A percentile compares a stretch with the other conserved stretches of the same genome.
These are phyloP conservation scores for Dynastes grantii DNA, from an alignment of 2,888 invertebrate genomes.

Conservation along the genomic window DNA sequence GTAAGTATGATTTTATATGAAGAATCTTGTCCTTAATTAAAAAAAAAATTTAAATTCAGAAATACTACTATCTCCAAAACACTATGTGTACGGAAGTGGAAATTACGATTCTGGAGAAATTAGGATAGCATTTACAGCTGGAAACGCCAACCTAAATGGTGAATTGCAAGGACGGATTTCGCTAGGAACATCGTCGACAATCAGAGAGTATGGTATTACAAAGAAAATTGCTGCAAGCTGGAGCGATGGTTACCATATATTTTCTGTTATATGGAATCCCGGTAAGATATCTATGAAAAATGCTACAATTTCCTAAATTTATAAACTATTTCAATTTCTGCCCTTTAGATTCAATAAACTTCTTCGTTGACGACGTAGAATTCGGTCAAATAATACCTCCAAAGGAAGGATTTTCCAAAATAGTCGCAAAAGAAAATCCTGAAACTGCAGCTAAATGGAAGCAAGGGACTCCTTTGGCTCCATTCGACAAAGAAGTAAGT, in stretches of 20 bases:
- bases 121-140: conserved; percentile 80
- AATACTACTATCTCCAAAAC: conserved; percentile 75
- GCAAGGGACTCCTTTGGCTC: conserved; percentile 75
- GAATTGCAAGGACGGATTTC: conserved; percentile 64
- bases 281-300: conserved; percentile 61
- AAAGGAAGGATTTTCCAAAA: conserved; percentile 78
- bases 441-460: conserved; percentile 75
- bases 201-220: conserved; percentile 63
- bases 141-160: conserved; percentile 72
- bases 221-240: conserved; percentile 61
- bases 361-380: conserved; percentile 73
- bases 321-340: background rate
- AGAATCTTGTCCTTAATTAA: conserved; percentile 48
- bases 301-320: background rate
- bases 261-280: conserved; percentile 74
- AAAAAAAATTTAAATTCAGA: conserved; percentile 10
- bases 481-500: conserved; percentile 76
- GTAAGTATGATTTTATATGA: conserved; percentile 69
- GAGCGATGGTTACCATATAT: conserved; percentile 74
- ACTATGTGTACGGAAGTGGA: conserved; percentile 76
- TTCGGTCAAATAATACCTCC: conserved; percentile 73
- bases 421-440: conserved; percentile 72
- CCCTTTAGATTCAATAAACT: conserved; percentile 56
- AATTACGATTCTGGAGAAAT: conserved; percentile 80
- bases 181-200: conserved; percentile 61